Conservation (phyloP, 2,888 invertebrate species). For the Drosophila nigritarsus region DNA sequence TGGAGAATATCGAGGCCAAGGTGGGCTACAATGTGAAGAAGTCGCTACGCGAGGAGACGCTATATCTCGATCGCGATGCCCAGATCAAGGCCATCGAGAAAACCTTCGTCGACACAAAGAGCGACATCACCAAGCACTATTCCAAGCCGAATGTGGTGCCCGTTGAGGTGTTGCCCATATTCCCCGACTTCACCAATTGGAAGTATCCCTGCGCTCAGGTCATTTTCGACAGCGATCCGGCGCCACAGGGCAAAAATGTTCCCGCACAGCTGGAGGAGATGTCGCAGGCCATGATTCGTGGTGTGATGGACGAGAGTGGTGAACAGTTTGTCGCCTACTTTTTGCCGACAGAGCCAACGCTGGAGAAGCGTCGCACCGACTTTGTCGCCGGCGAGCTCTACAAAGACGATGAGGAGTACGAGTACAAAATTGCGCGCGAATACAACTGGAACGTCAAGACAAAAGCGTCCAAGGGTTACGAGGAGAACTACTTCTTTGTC, state of each 20-base stretch:
- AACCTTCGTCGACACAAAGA: constrained; percentile 96
- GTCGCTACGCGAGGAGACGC: constrained; percentile 94
- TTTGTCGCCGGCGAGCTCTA: constrained; percentile 91
- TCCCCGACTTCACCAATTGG: constrained; percentile 98
- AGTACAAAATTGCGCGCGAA: constrained; percentile 98
- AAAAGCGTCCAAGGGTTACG: constrained; percentile 96
- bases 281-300: constrained; percentile 99
- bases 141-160: constrained; percentile 98
- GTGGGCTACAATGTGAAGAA: constrained; percentile 99
- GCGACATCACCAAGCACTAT: constrained; percentile 95
- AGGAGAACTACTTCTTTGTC: constrained; percentile 98
- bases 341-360: constrained; percentile 96
- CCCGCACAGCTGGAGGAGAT: constrained; percentile 97
- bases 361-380: constrained; percentile 94
- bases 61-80: constrained; percentile 98
- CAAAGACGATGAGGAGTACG: constrained; percentile 96
- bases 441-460: constrained; percentile 99
- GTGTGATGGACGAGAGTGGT: constrained; percentile 99
- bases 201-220: constrained; percentile 99
- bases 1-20: constrained; percentile 99
- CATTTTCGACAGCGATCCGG: constrained; percentile 99
- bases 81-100: constrained; percentile 99
- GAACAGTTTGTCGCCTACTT: constrained; percentile 99
- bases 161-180: constrained; percentile 94
- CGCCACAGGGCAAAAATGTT: constrained; percentile 93